Evolutionary conservation across 37 sponge, comb jelly and placozoan species (phyloP).

Genomic region (Axinella damicornis): DNA sequence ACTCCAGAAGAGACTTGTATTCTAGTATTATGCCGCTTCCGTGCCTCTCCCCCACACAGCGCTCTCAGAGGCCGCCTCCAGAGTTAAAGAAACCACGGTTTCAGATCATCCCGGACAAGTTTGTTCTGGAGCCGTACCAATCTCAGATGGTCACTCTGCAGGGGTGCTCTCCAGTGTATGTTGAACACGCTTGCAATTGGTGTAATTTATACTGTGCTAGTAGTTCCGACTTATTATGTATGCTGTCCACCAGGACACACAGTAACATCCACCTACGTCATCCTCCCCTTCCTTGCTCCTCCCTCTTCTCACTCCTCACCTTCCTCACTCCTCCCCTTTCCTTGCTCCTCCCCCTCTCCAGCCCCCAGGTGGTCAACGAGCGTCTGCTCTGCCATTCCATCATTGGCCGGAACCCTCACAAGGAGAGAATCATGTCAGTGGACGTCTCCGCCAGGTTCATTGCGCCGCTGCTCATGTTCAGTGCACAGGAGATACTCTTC

Average conservation of each 20-base stretch:
- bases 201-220: no score
- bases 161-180: conserved; percentile 62
- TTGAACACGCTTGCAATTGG: no score
- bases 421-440: conserved; percentile 93
- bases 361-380: conserved; percentile 78
- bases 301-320: no score
- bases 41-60: no score
- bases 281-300: no score
- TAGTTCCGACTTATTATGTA: no score
- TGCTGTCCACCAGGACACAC: no score
- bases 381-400: conserved; percentile 93
- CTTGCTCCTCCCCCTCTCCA: background rate
- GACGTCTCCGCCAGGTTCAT: conserved; percentile 87
- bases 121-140: conserved; percentile 79
- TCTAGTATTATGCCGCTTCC: no score
- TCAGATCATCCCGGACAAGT: conserved; percentile 83
- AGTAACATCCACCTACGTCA: no score
- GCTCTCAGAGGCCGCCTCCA: background rate
- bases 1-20: no score
- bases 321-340: no score
- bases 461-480: conserved; percentile 85
- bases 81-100: conserved; percentile 76
- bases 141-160: conserved; percentile 58
- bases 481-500: conserved; percentile 67
- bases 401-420: conserved; percentile 92